Percentiles rank a stretch among this genome's conserved stretches.
Conservation (phyloP, 2,888 invertebrate genomes). For the Meteorus cinctellus region DNA sequence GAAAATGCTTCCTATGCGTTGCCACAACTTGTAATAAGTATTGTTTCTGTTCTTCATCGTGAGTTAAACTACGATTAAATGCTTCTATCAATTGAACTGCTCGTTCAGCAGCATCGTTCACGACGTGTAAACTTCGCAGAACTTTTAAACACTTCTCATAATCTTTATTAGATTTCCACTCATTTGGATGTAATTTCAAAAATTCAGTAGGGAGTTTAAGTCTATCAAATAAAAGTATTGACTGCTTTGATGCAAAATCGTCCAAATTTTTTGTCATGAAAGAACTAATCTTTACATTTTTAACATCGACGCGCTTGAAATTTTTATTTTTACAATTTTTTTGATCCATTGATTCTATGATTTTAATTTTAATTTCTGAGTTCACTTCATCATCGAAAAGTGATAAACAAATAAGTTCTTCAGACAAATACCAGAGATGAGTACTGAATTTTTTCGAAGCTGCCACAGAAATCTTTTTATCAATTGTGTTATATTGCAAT, state of each 20-base stretch:
- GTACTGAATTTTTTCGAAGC: slow-evolving; percentile 3
- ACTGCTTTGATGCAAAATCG: slow-evolving; percentile 25
- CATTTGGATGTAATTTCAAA: slow-evolving; percentile 30
- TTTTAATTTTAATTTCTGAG: slow-evolving; percentile 14
- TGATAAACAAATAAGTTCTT: slow-evolving; percentile 26
- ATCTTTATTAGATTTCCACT: slow-evolving; percentile 24
- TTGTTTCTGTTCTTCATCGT: slow-evolving; percentile 23
- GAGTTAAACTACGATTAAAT: slow-evolving; percentile 19
- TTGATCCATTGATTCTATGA: slow-evolving; percentile 25
- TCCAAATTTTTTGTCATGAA: slow-evolving; percentile 24
- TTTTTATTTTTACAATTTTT: slow-evolving; percentile 4
- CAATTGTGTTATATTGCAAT: slow-evolving; percentile 23
- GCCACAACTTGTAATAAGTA: slow-evolving; percentile 20
- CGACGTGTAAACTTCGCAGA: slow-evolving; percentile 19
- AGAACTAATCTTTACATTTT: slow-evolving; percentile 19
- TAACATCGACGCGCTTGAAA: slow-evolving; percentile 17
- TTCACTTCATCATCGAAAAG: slow-evolving; percentile 25
- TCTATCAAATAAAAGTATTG: slow-evolving; percentile 18
- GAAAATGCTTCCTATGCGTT: slow-evolving; percentile 9
- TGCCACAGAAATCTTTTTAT: slow-evolving; percentile 26
- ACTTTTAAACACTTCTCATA: slow-evolving; percentile 18
- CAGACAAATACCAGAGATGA: slow-evolving; percentile 33
- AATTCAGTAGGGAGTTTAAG: slow-evolving; percentile 27
- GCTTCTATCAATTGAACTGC: slow-evolving; percentile 16
- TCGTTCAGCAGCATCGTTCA: slow-evolving; percentile 31